A percentile compares a stretch with the other conserved stretches of the same genome.
phyloP scores from a whole-genome alignment of 2,888 invertebrate genomes.

The Tinea trinotella region DNA sequence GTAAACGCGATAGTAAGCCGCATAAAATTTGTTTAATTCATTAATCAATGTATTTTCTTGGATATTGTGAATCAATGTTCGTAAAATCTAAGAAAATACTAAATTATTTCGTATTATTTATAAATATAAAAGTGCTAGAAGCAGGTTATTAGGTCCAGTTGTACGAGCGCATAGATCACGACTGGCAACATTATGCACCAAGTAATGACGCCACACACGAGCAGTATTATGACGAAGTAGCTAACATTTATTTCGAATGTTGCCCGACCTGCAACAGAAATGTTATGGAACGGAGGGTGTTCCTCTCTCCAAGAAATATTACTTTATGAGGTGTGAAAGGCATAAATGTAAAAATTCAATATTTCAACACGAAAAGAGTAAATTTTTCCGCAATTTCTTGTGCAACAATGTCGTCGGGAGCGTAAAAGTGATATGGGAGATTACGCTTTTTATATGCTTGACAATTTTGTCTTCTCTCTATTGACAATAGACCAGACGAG shows the following conservation, averaged over 20 bases:
- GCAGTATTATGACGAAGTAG: constrained; percentile 52
- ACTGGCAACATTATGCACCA: background rate
- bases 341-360: constrained; percentile 72
- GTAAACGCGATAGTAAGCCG: too few relatives aligned
- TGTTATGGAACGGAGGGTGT: constrained; percentile 50
- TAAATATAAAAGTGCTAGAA: background rate
- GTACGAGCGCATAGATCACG: constrained; percentile 9
- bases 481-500: too few relatives aligned
- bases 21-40: too few relatives aligned
- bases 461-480: background rate
- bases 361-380: constrained; percentile 51
- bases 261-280: constrained; percentile 56
- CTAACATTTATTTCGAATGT: constrained; percentile 70
- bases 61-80: too few relatives aligned
- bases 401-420: constrained; percentile 40
- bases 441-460: background rate
- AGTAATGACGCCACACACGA: constrained; percentile 32
- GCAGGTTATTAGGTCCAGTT: background rate
- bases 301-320: constrained; percentile 58
- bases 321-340: constrained; percentile 71
- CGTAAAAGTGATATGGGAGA: background rate
- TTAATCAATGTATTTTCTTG: too few relatives aligned
- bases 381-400: constrained; percentile 54
- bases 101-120: too few relatives aligned
- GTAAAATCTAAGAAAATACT: too few relatives aligned